Base-by-base conservation (phyloP, 2,888 invertebrate genomes). In the Dryobota labecula region DNA sequence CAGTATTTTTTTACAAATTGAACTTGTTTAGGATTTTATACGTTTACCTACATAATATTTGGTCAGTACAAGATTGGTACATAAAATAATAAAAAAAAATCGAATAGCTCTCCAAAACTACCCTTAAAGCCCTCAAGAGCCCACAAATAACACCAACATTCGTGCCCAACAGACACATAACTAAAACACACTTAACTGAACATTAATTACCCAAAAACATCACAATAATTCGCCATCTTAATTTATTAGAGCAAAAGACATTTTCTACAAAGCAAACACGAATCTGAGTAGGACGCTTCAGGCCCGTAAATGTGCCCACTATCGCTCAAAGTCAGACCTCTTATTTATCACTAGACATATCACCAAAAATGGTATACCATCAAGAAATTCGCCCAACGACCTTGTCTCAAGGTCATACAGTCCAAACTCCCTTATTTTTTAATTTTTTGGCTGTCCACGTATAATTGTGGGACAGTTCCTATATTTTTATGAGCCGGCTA, bases 261-360 rank as follows among this genome's bases (percentile, higher is more conserved):
- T 92, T 92, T 91, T 89, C 89, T 87, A 85, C 85, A 87, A 87
- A 85, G 87, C 88, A 90, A 90, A 90, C 89, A 88, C 83, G 90
- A 91, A 92, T 92, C 90, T 89, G 90, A 90, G 90, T 86, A 88
- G 88, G 90, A 87, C 85, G 86, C 78, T 77, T 75, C 72, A 65
- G 82, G 82, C 85, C 83, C 79, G 85, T 84, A 88, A 88, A 90
- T 89, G 89, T 87, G 66, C 91, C 91, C 89, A 86, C 93, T 86
- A 94, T 95, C 92, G 88, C 88, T 95, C 95, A 94, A 92, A 84
- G 94, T 94, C 94, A 91, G 84, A 84, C 89, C 88, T 90, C 88
- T 91, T 93, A 94, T 95, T 94, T 94, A 94, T 94, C 94, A 94
- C 92, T 87, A 87, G 74, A 76, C 68, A 83, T 73, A 72, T 73